Evolutionary conservation across 1,140 invertebrate genomes (phyloP), one percentile per base, ranked within the genome.

Genomic region (Drosophila ercepeae): DNA sequence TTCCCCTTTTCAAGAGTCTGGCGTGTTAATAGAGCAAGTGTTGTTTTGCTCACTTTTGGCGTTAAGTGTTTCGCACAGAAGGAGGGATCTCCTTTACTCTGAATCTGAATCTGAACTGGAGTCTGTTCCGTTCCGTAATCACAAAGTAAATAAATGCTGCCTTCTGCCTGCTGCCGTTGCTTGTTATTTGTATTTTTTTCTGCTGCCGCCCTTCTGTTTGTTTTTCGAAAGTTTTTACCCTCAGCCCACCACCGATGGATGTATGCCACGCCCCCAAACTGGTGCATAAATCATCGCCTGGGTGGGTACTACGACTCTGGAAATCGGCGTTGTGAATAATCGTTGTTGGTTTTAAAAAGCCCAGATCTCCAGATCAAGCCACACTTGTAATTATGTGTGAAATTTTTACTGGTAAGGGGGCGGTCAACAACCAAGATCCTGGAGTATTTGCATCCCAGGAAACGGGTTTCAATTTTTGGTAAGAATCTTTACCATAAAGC

Each of bases 31-130:
- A 90, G 88, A 79, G 84, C 89, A 90, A 90, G 89, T 90, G 89
- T 90, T 90, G 89, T 79, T 89, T 90, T 86, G 73, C 75, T 86
- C 89, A 90, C 89, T 90, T 89, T 75, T 72, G 89, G 89, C 89
- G 89, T 90, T 86, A 90, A 90, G 81, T 90, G 86, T 77, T 86
- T 89, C 89, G 82, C 82, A 75, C 82, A 70, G 36, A 39, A 39
- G 64, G 29, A 42, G 45, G 36, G 19, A 18, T 19, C 8, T 23
- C 29, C n/a, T n/a, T n/a, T n/a, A 0, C 13, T 21, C 42, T 53
- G 55, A 48, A 11, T 23, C 21, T 27, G 13, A 32, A 32, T 32
- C 29, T 32, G 34, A n/a, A 13, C 29, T 7, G 13, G 4, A 5
- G 13, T 39, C 14, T 16, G 29, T 8, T 27, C 14, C 46, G 0